phyloP scores from a whole-genome alignment of 2,888 invertebrate genomes.

The Acleris sparsana region DNA sequence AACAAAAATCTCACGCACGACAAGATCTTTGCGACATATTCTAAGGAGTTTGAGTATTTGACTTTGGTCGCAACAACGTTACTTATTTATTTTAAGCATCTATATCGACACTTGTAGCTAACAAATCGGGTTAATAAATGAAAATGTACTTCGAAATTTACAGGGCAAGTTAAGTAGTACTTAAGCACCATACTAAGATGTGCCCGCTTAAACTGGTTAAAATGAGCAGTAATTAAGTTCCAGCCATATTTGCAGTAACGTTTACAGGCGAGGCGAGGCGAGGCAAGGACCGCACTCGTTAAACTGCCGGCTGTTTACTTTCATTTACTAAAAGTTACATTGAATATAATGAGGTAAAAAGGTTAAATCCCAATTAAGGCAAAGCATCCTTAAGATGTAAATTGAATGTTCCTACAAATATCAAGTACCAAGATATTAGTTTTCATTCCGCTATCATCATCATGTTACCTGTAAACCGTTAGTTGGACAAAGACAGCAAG shows the following conservation, averaged over 20 bases:
- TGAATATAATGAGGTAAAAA: not conserved
- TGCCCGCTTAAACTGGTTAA: not conserved
- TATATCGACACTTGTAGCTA: too few relatives aligned
- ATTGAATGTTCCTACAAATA: not conserved
- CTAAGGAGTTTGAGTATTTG: too few relatives aligned
- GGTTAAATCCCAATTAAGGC: not conserved
- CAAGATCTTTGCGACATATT: too few relatives aligned
- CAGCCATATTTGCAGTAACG: conserved; percentile 13
- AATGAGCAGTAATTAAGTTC: conserved; percentile 24
- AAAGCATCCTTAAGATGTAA: not conserved
- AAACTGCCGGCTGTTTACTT: conserved; percentile 14
- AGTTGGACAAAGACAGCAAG: too few relatives aligned
- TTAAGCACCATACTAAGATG: not conserved
- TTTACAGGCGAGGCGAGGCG: conserved; percentile 6
- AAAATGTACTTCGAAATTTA: not conserved
- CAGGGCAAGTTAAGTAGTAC: not conserved
- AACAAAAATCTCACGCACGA: too few relatives aligned
- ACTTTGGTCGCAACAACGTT: too few relatives aligned
- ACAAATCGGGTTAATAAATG: too few relatives aligned
- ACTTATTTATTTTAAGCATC: too few relatives aligned
- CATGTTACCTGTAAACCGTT: too few relatives aligned
- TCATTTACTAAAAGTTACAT: conserved; percentile 1
- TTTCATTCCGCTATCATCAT: too few relatives aligned
- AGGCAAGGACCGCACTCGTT: conserved; percentile 3
- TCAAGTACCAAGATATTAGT: too few relatives aligned